These are phyloP conservation scores for Myanophis thanlyinensis DNA, from an alignment of 2,113 vertebrate genomes.

Conservation along the genomic window DNA sequence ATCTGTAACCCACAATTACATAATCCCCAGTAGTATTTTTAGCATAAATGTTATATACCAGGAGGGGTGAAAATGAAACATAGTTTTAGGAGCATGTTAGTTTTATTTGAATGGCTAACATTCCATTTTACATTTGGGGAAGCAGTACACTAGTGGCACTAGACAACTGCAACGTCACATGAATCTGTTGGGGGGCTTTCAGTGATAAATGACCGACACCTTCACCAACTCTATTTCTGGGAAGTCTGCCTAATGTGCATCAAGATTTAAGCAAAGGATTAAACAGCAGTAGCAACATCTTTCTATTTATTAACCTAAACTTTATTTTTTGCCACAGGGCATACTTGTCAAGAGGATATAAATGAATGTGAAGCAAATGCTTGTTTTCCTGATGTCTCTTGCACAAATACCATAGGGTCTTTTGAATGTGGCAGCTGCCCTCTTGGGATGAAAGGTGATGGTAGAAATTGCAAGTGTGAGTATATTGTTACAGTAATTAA, in stretches of 20 bases:
- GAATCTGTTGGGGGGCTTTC: slow-evolving; percentile 40
- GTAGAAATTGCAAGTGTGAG: slow-evolving; percentile 68
- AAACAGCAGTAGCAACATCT: slow-evolving; percentile 27
- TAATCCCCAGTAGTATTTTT: not conserved
- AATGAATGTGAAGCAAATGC: slow-evolving; percentile 72
- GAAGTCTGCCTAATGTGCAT: slow-evolving; percentile 28
- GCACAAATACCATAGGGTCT: slow-evolving; percentile 73
- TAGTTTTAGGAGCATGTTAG: not conserved
- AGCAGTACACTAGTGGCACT: slow-evolving; percentile 24
- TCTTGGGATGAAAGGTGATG: slow-evolving; percentile 71
- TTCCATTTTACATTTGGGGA: slow-evolving; percentile 38
- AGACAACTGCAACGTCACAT: slow-evolving; percentile 45
- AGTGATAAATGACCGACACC: slow-evolving; percentile 15
- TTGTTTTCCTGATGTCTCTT: slow-evolving; percentile 73
- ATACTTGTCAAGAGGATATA: slow-evolving; percentile 72
- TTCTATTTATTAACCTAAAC: slow-evolving; percentile 39
- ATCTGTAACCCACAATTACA: not conserved
- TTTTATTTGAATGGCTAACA: slow-evolving; percentile 8
- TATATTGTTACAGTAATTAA: slow-evolving; percentile 10
- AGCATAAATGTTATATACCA: not conserved
- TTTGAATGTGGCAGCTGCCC: slow-evolving; percentile 71
- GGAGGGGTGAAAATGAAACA: not conserved
- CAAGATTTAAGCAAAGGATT: slow-evolving; percentile 27
- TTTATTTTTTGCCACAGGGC: slow-evolving; percentile 60
- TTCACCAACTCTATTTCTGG: slow-evolving; percentile 42